Evolutionary conservation across 2,797 vertebrate genomes (phyloP).

Genomic region (Nannoperca australis): DNA sequence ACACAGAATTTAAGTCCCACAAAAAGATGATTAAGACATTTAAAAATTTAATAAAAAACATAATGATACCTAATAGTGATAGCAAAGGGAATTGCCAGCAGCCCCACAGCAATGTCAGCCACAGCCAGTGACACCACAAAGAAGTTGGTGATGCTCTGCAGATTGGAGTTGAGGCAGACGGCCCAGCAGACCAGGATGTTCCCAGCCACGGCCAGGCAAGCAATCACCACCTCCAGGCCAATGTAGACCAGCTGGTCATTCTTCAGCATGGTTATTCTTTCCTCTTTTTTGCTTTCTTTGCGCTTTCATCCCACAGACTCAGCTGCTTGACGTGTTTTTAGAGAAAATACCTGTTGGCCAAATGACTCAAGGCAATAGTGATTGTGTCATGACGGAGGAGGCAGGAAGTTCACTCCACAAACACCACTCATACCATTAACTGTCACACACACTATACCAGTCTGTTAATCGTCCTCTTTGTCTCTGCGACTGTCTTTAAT

Average conservation of each 20-base stretch:
- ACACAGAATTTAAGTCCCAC: neutral
- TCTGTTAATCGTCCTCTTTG: slow-evolving; percentile 34
- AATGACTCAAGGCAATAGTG: slow-evolving; percentile 9
- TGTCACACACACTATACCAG: neutral
- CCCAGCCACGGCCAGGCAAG: slow-evolving; percentile 91
- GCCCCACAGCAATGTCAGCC: slow-evolving; percentile 95
- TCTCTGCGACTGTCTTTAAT: neutral
- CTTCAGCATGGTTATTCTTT: slow-evolving; percentile 84
- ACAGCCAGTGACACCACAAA: slow-evolving; percentile 96
- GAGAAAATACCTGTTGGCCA: slow-evolving; percentile 38
- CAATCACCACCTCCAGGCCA: slow-evolving; percentile 92
- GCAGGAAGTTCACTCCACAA: slow-evolving; percentile 56
- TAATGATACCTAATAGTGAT: slow-evolving; percentile 85
- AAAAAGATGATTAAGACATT: neutral
- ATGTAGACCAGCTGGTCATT: slow-evolving; percentile 88
- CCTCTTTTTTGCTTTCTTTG: slow-evolving; percentile 49
- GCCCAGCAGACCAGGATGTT: slow-evolving; percentile 98
- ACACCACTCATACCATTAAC: neutral
- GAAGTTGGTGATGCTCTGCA: slow-evolving; percentile 98
- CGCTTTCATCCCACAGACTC: slow-evolving; percentile 65
- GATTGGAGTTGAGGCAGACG: slow-evolving; percentile 94
- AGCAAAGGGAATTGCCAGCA: slow-evolving; percentile 97
- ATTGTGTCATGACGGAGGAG: slow-evolving; percentile 31
- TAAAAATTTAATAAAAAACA: neutral
- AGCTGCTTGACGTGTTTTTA: slow-evolving; percentile 44